A percentile compares a stretch with the other conserved stretches of the same genome.
phyloP scores from a whole-genome alignment of 1,140 invertebrate genomes.

The Glossosoma conforme region DNA sequence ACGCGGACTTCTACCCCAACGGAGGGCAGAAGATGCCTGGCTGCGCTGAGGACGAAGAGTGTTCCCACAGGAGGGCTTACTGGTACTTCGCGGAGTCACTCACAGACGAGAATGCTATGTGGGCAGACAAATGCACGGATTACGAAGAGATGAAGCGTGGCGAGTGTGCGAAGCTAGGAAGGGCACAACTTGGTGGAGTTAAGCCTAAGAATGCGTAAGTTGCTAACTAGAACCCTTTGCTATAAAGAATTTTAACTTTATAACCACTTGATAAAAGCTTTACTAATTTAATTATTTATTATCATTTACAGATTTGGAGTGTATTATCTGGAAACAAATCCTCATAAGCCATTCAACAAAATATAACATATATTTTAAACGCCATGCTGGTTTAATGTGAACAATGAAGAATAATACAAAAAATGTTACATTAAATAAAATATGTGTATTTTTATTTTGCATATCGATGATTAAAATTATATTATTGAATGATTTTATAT shows the following conservation, averaged over 20 bases:
- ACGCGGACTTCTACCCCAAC: slow-evolving; percentile 65
- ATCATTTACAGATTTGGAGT: neutral
- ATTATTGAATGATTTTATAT: too few species aligned
- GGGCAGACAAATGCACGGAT: slow-evolving; percentile 34
- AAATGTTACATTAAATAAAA: too few species aligned
- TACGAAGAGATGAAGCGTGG: slow-evolving; percentile 32
- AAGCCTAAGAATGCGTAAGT: slow-evolving; percentile 36
- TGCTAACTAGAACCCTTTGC: too few species aligned
- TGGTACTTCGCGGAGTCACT: slow-evolving; percentile 38
- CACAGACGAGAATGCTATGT: slow-evolving; percentile 33
- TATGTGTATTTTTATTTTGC: too few species aligned
- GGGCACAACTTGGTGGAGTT: slow-evolving; percentile 36
- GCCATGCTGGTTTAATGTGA: too few species aligned
- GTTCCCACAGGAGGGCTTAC: slow-evolving; percentile 36
- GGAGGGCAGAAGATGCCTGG: slow-evolving; percentile 61
- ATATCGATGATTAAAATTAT: too few species aligned
- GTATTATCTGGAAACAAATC: neutral
- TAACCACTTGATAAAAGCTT: neutral
- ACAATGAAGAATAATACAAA: too few species aligned
- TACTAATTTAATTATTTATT: neutral
- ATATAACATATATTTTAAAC: too few species aligned
- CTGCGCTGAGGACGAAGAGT: slow-evolving; percentile 45
- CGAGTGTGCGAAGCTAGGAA: slow-evolving; percentile 31
- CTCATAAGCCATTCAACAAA: too few species aligned
- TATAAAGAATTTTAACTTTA: slow-evolving; percentile 2